Evolutionary conservation across 2,797 vertebrate genomes (phyloP).

Genomic region (Crax fasciolata): DNA sequence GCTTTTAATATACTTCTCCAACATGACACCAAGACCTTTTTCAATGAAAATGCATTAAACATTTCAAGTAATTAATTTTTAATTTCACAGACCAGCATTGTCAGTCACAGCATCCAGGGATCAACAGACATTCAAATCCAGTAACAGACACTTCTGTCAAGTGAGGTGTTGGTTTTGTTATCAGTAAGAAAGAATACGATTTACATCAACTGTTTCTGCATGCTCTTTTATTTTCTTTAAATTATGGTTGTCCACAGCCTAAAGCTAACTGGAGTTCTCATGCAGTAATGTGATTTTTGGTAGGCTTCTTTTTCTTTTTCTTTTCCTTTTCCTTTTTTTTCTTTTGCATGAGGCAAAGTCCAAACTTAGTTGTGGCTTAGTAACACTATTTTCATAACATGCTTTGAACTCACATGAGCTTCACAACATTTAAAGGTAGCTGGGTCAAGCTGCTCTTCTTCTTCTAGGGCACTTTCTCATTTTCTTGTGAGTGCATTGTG

Average conservation of each 20-base stretch:
- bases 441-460: not conserved
- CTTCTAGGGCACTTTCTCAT: not conserved
- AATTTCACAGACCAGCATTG: not conserved
- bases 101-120: not conserved
- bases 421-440: not conserved
- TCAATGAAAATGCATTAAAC: not conserved
- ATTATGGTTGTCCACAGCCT: not conserved
- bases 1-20: not conserved
- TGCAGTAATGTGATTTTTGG: not conserved
- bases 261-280: not conserved
- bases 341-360: not conserved
- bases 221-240: not conserved
- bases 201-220: not conserved
- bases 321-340: not conserved
- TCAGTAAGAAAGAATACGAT: not conserved
- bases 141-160: not conserved
- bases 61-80: not conserved
- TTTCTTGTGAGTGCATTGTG: not conserved
- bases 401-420: not conserved
- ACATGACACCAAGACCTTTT: not conserved
- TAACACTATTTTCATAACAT: not conserved
- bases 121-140: not conserved
- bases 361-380: not conserved
- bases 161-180: not conserved
- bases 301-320: not conserved